Base-by-base conservation (phyloP, 1,140 invertebrate species). In the Phymastichus coffea region DNA sequence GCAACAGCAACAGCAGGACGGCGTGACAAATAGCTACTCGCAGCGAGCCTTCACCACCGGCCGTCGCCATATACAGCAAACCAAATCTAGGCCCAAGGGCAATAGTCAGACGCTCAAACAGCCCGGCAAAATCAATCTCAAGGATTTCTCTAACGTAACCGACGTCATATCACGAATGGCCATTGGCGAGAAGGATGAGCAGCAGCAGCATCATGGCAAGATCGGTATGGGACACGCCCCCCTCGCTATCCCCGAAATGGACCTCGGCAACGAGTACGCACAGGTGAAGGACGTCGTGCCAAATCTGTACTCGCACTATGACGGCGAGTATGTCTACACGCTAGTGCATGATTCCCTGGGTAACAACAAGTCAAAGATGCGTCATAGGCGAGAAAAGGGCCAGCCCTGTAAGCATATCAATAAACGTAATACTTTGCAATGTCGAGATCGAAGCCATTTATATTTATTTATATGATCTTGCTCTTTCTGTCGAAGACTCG, bases 51-150 rank as follows among this genome's bases (percentile, higher is more conserved):
- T 93, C 65, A 94, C 91, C 14, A 93, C 91, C 9, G 91, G 91
- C 6, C 79, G 91, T 54, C 77, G 89, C 12, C 83, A 87, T 58
- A 80, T 83, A 66, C 80, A 87, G 14, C 79, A 84, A 51, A 79
- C 81, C 4, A 88, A 88, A 65, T 83, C 87, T 15, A 81, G 87
- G 56, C 85, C 87, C 19, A 87, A 90, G 78, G 82, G 89, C 15
- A 88, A 87, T 61, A 90, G 88, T 67, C 89, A 93, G 76, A 92
- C 90, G 3, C 72, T 92, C 15, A 93, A 93, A 82, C 90, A 93
- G 84, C 91, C 92, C 7, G 92, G 92, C 47, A 94, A 94, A 82
- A 81, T 95, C 66, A 93, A 95, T 73, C 83, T 94, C 80, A 93
- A 93, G 75, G 92, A 93, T 73, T 95, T 89, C 77, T 87, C 90